Evolutionary conservation across 2,113 vertebrate genomes (phyloP), one percentile per base, ranked within the genome.

Genomic region (Sinocyclocheilus maitianheensis): DNA sequence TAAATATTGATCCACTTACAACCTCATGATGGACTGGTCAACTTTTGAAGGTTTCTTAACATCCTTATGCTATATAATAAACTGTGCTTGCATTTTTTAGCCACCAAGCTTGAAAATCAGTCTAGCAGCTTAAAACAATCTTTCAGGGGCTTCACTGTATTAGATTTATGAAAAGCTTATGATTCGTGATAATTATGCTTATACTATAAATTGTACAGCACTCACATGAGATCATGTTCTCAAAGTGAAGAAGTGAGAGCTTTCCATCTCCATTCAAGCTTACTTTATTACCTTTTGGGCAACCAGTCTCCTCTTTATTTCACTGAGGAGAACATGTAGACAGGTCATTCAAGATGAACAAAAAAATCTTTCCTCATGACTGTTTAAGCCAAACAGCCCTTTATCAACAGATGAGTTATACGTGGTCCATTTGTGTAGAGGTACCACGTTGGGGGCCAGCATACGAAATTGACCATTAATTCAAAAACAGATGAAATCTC

Each of bases 271-370:
- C 96, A 0, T 98, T 97, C 91, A 99, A 93, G 87, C 95, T 90
- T 99, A 20, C 97, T 46, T 46, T 46, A 46, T 46, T 46, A 46
- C 43, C 9, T 46, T 46, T 2, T 46, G 9, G 43, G 43, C 43
- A 46, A 46, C 43, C 43, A 46, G 9, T 46, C 43, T 40, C 9
- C 43, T 46, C 91, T 98, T 97, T 22, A 94, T 97, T 93, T 99
- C 97, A 83, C 97, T 98, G 86, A 99, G 96, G 97, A 99, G 87
- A 99, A 99, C 97, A 99, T 99, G 89, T 99, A 97, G 87, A 98
- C 97, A 99, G 98, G 85, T 99, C 97, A 75, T 98, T 97, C 92
- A 99, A 99, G 92, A 97, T 98, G 43, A 53, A 18, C 8, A 72
- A n/a, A 72, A 72, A 20, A 40, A 43, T 11, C 69, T 20, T 7